A percentile compares a stretch with the other conserved stretches of the same genome.
Conservation (phyloP, 2,888 invertebrate genomes). For the Lepidocyrtinus sp. region DNA sequence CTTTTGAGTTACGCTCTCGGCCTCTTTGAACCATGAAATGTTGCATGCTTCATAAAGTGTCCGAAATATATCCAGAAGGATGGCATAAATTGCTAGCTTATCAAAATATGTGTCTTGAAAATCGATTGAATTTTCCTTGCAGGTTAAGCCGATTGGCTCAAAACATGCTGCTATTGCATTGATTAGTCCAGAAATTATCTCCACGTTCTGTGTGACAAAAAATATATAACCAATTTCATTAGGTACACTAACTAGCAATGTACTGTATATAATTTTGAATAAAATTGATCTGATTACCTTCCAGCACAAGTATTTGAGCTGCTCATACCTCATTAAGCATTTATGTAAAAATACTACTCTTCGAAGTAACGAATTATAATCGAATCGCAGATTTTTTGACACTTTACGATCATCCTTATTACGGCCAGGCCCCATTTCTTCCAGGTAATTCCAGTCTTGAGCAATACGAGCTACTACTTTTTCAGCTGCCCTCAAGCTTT, state of each 20-base stretch:
- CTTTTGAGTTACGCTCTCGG: conserved; percentile 9
- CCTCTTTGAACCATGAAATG: conserved; percentile 58
- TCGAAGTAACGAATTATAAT: conserved; percentile 19
- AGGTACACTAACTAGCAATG: too few species aligned
- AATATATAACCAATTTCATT: background rate
- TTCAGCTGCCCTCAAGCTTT: conserved; percentile 64
- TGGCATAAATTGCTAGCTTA: conserved; percentile 57
- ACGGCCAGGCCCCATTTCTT: background rate
- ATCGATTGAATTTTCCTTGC: conserved; percentile 21
- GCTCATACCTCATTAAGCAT: conserved; percentile 62
- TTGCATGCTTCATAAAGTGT: conserved; percentile 64
- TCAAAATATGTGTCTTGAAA: conserved; percentile 47
- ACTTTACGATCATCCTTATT: background rate
- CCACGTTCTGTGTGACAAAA: conserved; percentile 23
- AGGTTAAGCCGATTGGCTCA: conserved; percentile 11
- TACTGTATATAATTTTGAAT: too few species aligned
- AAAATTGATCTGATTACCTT: too few species aligned
- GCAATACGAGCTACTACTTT: conserved; percentile 54
- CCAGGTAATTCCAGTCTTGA: conserved; percentile 43
- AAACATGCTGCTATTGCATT: conserved; percentile 29
- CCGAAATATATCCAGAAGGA: conserved; percentile 67
- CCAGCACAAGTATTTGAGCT: conserved; percentile 66
- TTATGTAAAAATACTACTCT: conserved; percentile 59
- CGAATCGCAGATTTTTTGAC: conserved; percentile 14
- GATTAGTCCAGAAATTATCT: conserved; percentile 43